Base-by-base conservation (phyloP, 2,888 invertebrate genomes). In the Gryllus longicercus region DNA sequence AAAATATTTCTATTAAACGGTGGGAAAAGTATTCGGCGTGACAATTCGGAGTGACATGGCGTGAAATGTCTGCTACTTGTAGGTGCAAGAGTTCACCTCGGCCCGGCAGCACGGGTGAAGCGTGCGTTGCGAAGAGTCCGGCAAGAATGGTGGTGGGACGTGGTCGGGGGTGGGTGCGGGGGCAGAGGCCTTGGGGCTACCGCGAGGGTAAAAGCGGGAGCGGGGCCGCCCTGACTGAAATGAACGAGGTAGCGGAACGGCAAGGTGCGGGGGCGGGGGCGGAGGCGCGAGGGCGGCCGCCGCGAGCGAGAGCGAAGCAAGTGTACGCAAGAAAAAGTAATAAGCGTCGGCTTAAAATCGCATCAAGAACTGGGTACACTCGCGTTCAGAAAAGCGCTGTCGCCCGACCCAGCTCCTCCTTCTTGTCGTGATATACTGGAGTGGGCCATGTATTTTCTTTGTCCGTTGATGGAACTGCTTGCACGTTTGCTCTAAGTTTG, bases 221-320 rank as follows among this genome's bases (percentile, higher is more conserved):
- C 63, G 14, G 16, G 63, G n/a, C 63, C 63, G 16, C 63, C 14
- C 63, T 38, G 16, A 18, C 63, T 63, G 63, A 63, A 63, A 63
- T 63, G 63, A 63, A 63, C 63, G 38, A 38, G 38, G 38, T 38
- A 38, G 38, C 38, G 38, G 38, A 63, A n/a, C 63, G 63, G 63
- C n/a, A n/a, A 63, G n/a, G 63, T 63, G 63, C 63, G 16, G 85
- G 86, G 82, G 83, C 81, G 74, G 82, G 78, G 74, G 77, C 38
- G 8, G 38, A 38, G 38, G 38, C 38, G 38, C 38, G 38, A 38
- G 38, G 38, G 85, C 86, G 83, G 83, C 81, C 75, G 82, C 79
- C 75, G 51, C 76, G 82, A 76, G 74, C 74, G 51, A 78, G 78
- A 77, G 51, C 51, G 77, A 50, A 38, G 51, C 77, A 51, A 74